Evolutionary conservation across 2,797 vertebrate genomes (phyloP), one percentile per base, ranked within the genome.

Genomic region (Poeciliopsis infans): DNA sequence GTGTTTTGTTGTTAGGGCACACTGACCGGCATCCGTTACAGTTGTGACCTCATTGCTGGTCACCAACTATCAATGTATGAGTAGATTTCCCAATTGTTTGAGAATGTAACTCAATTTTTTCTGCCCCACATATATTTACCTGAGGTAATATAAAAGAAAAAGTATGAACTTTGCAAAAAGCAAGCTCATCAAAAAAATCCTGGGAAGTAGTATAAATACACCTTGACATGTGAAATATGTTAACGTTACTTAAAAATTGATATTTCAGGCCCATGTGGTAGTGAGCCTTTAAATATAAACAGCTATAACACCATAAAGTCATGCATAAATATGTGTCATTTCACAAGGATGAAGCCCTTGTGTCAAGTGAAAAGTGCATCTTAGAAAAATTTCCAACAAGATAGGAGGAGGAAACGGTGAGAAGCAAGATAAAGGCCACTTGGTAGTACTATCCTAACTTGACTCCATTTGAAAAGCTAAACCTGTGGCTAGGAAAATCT

Each of bases 401-500:
- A 59, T 80, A 75, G 81, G 82, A 78, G 79, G 75, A 85, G 80
- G 78, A 80, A 87, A 80, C 83, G 80, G 86, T 80, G 43, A 76
- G 72, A 81, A 86, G 81, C 49, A 4, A 72, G 77, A 79, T 74
- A 79, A 83, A 79, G 91, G 77, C 82, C 84, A 84, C 84, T 90
- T 70, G 79, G 79, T 33, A 68, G 61, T 53, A 81, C 75, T 78
- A 73, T 89, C 83, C 87, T 81, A 76, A 88, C 86, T 91, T n/a
- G 31, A 76, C 84, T 81, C 71, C 23, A 41, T 91, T 87, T 88
- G 76, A 91, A 89, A 92, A 91, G 53, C 72, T 87, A 72, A 92
- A 92, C 80, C 81, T 72, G 80, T 81, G 83, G 88, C 82, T 85
- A 80, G 80, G 87, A 88, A 86, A 89, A 86, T 83, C 85, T 91